Base-by-base conservation (phyloP, 1,140 invertebrate genomes). In the Vollenhovia emeryi region DNA sequence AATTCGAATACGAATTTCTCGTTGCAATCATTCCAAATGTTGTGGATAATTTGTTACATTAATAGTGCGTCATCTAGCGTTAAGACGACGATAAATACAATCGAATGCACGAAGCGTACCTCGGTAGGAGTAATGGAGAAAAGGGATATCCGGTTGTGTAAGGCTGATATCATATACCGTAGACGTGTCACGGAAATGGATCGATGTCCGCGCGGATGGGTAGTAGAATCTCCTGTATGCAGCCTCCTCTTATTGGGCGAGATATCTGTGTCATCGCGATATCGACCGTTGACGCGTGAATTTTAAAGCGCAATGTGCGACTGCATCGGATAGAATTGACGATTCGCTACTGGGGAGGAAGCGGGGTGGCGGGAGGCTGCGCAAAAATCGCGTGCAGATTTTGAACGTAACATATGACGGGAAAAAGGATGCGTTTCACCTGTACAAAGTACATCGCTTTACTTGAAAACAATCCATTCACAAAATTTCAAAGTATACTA, bases 221-320 rank as follows among this genome's bases (percentile, higher is more conserved):
- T 83, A 71, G 68, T 48, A 74, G 69, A 74, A 83, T 83, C 79
- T 74, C 68, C 40, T 60, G 68, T 74, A 59, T 83, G 79, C 66
- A 83, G 68, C 50, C 50, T 71, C 79, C 79, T 83, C 79, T 83
- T 71, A 73, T 79, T 79, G 76, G 76, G 21, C 79, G 69, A 57
- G 68, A 52, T 74, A 83, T 83, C 69, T 74, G 69, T 74, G 79
- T 73, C 79, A 74, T 73, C 79, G 68, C 68, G 68, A 82, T 71
- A 73, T 82, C 79, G 79, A 83, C 69, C 64, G 66, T 82, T 73
- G 52, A 57, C 69, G 79, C 68, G 79, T 73, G 79, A 83, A 73
- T 83, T 83, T 83, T 83, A 83, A 71, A 74, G 52, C 79, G 50
- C 79, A 83, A 74, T 74, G 76, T 66, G 60, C 76, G 45, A 52